Evolutionary conservation across 2,113 vertebrate genomes (phyloP).

Genomic region (Odocoileus hemionus): DNA sequence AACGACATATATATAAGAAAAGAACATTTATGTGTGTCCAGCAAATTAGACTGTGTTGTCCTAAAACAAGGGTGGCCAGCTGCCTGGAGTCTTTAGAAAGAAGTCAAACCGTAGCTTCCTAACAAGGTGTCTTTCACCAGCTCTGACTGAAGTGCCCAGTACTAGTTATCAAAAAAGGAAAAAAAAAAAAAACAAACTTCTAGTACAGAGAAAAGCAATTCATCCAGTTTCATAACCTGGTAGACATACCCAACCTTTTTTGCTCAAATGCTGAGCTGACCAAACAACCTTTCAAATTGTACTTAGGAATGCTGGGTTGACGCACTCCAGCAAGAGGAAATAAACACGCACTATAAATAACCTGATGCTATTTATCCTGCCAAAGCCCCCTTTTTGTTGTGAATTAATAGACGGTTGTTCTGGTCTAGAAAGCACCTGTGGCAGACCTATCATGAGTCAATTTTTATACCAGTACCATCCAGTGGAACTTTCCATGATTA

Average conservation of each 20-base stretch:
- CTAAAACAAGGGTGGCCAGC: neutral
- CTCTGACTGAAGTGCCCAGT: neutral
- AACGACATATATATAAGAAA: neutral
- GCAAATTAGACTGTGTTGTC: neutral
- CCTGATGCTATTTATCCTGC: conserved; percentile 37
- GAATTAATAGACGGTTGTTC: conserved; percentile 33
- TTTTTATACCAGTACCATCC: neutral
- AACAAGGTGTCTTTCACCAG: neutral
- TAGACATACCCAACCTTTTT: neutral
- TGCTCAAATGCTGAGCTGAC: conserved; percentile 17
- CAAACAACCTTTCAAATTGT: conserved; percentile 12
- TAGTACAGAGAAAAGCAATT: neutral
- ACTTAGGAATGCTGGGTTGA: neutral
- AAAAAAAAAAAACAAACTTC: neutral
- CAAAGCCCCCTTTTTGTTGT: neutral
- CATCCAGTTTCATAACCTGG: neutral
- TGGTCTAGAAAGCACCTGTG: conserved; percentile 32
- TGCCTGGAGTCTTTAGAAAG: neutral
- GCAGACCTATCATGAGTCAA: neutral
- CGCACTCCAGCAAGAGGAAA: neutral
- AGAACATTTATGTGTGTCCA: neutral
- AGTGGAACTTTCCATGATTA: neutral
- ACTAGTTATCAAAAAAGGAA: neutral
- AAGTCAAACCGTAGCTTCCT: neutral
- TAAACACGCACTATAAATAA: conserved; percentile 38